phyloP scores from a whole-genome alignment of 2,888 invertebrate species.

The Megalurothrips usitatus region DNA sequence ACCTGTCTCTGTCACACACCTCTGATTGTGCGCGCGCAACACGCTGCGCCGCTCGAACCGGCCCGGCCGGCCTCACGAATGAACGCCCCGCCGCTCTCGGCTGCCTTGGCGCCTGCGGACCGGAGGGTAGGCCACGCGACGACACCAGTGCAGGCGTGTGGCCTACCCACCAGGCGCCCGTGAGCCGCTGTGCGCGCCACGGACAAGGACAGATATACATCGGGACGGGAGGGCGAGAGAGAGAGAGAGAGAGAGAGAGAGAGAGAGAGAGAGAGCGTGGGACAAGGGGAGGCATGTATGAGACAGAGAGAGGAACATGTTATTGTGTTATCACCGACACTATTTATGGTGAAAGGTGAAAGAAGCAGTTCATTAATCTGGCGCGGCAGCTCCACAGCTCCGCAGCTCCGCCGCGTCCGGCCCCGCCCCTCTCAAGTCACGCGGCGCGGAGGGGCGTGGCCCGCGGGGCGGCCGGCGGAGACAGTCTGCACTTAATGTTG shows the following conservation, averaged over 20 bases:
- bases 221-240: too few species aligned
- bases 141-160: background rate
- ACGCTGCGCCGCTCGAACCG: too few species aligned
- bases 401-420: background rate
- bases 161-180: background rate
- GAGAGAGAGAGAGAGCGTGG: too few species aligned
- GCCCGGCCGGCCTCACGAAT: too few species aligned
- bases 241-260: too few species aligned
- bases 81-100: too few species aligned
- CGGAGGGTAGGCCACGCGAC: background rate
- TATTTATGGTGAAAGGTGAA: conserved; percentile 7
- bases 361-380: conserved; percentile 14
- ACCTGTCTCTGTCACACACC: background rate
- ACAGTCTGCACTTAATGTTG: conserved; percentile 15
- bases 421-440: conserved; percentile 11
- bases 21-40: too few species aligned
- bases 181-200: too few species aligned
- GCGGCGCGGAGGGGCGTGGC: background rate
- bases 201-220: too few species aligned
- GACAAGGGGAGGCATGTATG: too few species aligned
- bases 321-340: background rate
- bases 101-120: background rate
- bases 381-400: too few species aligned
- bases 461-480: background rate
- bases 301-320: background rate